Conservation (phyloP, 2,797 vertebrate genomes). For the Pygocentrus nattereri region DNA sequence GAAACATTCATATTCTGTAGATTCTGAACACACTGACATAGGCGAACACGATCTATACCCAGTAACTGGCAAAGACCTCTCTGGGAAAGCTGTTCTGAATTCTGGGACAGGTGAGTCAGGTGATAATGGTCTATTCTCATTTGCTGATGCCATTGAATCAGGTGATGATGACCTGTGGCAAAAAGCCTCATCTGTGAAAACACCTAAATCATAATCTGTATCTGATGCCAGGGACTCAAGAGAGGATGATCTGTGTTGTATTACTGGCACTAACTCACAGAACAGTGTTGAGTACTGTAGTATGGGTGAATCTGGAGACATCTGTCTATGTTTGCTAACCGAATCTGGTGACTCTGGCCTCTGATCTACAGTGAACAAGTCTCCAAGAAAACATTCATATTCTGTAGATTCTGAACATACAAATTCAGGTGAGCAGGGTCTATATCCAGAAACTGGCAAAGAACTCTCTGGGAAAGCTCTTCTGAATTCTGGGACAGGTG, state of each 20-base stretch:
- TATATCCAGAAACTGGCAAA: background rate
- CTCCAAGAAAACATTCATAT: slow-evolving; percentile 52
- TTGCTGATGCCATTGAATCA: slow-evolving; percentile 42
- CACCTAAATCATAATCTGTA: slow-evolving; percentile 28
- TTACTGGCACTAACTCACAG: slow-evolving; percentile 58
- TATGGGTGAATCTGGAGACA: slow-evolving; percentile 52
- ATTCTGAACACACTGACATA: slow-evolving; percentile 57
- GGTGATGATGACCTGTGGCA: slow-evolving; percentile 39
- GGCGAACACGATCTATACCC: slow-evolving; percentile 55
- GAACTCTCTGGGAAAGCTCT: background rate
- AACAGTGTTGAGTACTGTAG: slow-evolving; percentile 33
- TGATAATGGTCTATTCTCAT: slow-evolving; percentile 43
- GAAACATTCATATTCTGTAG: slow-evolving; percentile 58
- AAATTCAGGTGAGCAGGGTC: slow-evolving; percentile 64
- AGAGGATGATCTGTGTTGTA: slow-evolving; percentile 55
- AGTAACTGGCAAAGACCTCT: background rate
- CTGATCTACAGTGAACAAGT: slow-evolving; percentile 30
- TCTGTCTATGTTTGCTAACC: background rate
- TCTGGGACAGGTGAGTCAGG: slow-evolving; percentile 58
- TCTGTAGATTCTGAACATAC: slow-evolving; percentile 62
- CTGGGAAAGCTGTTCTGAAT: slow-evolving; percentile 23
- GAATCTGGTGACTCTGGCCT: slow-evolving; percentile 43
- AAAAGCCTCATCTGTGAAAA: background rate
- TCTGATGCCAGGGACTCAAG: slow-evolving; percentile 52
- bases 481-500: slow-evolving; percentile 31